Conservation (phyloP, 2,888 invertebrate genomes). For the Argyresthia albistria region DNA sequence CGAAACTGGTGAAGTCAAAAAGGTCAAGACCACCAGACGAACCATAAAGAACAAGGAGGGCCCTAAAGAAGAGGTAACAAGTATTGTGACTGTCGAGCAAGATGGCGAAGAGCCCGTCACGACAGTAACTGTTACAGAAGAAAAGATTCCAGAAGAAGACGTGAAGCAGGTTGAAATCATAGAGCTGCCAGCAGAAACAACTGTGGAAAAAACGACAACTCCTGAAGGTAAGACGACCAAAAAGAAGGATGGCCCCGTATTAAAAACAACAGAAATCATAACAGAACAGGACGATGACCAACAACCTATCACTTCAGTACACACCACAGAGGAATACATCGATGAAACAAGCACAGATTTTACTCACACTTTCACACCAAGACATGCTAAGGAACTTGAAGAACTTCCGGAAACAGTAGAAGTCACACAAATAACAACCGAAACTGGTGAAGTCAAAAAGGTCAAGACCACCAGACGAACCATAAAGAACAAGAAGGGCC, state of each 20-base stretch:
- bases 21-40: conserved; percentile 13
- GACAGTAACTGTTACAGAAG: conserved; percentile 3
- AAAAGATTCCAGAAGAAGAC: conserved; percentile 11
- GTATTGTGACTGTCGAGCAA: conserved; percentile 23
- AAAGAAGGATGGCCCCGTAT: neutral
- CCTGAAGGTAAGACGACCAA: conserved; percentile 14
- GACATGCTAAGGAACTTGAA: neutral
- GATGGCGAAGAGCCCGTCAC: conserved; percentile 13
- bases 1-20: conserved; percentile 15
- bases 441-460: conserved; percentile 14
- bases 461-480: conserved; percentile 15
- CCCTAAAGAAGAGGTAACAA: conserved; percentile 17
- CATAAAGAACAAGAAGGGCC: conserved; percentile 50
- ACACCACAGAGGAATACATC: conserved; percentile 27
- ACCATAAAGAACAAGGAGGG: conserved; percentile 15
- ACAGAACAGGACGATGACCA: neutral
- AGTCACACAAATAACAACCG: conserved; percentile 26
- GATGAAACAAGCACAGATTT: conserved; percentile 11
- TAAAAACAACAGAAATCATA: neutral
- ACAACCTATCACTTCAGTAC: neutral
- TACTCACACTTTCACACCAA: neutral
- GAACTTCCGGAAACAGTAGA: neutral
- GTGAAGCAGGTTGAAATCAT: conserved; percentile 21
- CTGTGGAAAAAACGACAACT: conserved; percentile 72
- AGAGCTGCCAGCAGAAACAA: conserved; percentile 52